Percentiles rank a stretch among this genome's conserved stretches.
Evolutionary conservation across 2,888 invertebrate genomes (phyloP).

Genomic region (Bhutanitis thaidina): DNA sequence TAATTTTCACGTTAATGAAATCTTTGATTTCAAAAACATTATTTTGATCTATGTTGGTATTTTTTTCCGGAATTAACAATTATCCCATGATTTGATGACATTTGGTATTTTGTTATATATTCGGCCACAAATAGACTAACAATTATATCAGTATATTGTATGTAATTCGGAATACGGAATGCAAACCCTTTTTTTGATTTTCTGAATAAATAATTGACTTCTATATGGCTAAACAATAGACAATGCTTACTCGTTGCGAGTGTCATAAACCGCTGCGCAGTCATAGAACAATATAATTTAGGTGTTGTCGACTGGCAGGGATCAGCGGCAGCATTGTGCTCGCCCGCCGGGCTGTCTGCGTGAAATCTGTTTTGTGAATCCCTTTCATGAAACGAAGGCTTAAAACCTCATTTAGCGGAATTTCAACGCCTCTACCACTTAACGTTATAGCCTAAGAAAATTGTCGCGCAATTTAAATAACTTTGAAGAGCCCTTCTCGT

Average conservation of each 20-base stretch:
- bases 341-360: constrained; percentile 44
- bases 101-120: no score
- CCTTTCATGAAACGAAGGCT: constrained; percentile 61
- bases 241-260: constrained; percentile 55
- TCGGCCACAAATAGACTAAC: no score
- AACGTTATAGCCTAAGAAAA: constrained; percentile 66
- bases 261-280: constrained; percentile 53
- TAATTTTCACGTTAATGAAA: no score
- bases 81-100: no score
- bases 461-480: constrained; percentile 76
- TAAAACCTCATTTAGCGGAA: constrained; percentile 72
- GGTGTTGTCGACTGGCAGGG: constrained; percentile 45
- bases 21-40: no score
- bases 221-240: constrained; percentile 37
- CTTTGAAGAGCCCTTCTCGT: constrained; percentile 35
- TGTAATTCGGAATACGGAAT: no score
- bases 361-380: constrained; percentile 70
- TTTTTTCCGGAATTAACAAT: no score
- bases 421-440: constrained; percentile 63
- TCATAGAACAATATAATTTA: constrained; percentile 68
- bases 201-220: not conserved
- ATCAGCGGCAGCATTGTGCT: constrained; percentile 58
- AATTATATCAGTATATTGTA: no score
- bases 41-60: no score
- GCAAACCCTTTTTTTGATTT: no score